phyloP scores from a whole-genome alignment of 2,888 invertebrate genomes.

The Brachynemurus nebulosus region DNA sequence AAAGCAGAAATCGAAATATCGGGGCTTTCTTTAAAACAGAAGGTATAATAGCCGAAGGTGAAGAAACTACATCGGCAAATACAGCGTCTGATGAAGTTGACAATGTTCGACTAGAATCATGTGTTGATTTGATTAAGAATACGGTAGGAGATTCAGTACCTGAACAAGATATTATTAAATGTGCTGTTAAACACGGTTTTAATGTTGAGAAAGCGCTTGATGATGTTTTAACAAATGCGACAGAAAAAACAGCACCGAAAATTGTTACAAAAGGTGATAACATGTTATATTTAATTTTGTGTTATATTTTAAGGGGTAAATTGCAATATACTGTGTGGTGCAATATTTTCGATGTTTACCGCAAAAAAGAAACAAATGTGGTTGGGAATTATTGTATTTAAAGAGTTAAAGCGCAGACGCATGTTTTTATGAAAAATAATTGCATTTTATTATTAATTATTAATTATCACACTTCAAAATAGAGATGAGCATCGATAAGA shows the following conservation, averaged over 20 bases:
- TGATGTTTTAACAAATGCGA: conserved; percentile 40
- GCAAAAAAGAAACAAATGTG: too few species aligned
- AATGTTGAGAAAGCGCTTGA: conserved; percentile 60
- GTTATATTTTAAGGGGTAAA: too few species aligned
- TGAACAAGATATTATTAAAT: conserved; percentile 56
- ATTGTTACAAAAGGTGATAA: too few species aligned
- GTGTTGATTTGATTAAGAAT: conserved; percentile 68
- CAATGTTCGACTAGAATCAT: conserved; percentile 63
- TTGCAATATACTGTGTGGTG: too few species aligned
- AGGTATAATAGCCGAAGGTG: conserved; percentile 57
- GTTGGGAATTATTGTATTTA: too few species aligned
- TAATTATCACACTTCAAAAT: too few species aligned
- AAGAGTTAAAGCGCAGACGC: too few species aligned
- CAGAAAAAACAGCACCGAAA: background rate
- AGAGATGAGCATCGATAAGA: too few species aligned
- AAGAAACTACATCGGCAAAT: conserved; percentile 25
- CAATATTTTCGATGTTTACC: too few species aligned
- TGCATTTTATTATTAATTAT: too few species aligned
- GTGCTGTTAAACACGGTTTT: conserved; percentile 57
- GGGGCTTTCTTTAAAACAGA: conserved; percentile 54
- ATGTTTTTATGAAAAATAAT: too few species aligned
- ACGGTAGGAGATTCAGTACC: conserved; percentile 64
- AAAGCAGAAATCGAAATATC: conserved; percentile 55
- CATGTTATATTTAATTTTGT: too few species aligned
- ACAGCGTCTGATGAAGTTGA: conserved; percentile 46